phyloP scores from a whole-genome alignment of 1,140 invertebrate genomes.

The Halyomorpha halys region DNA sequence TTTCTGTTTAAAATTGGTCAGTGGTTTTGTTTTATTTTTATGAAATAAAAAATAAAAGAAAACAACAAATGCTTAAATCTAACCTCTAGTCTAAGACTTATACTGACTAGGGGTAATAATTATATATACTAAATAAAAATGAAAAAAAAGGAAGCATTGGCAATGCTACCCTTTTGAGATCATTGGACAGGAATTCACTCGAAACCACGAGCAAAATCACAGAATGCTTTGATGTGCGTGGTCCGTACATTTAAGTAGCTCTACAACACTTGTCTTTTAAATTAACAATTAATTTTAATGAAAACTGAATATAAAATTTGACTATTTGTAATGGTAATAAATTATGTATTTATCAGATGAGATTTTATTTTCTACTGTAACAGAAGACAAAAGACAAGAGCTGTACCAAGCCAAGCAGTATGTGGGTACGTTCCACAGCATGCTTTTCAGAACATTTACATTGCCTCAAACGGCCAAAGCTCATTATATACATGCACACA shows the following conservation, averaged over 20 bases:
- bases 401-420: conserved; percentile 8
- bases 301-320: not conserved
- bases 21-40: conserved; percentile 14
- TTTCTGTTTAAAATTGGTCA: conserved; percentile 18
- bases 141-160: conserved; percentile 15
- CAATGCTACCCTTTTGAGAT: conserved; percentile 22
- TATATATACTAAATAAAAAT: conserved; percentile 15
- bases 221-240: conserved; percentile 29
- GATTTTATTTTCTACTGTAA: not conserved
- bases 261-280: conserved; percentile 12
- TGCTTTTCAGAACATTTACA: conserved; percentile 17
- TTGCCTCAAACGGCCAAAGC: conserved; percentile 14
- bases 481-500: conserved; percentile 24
- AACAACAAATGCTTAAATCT: conserved; percentile 19
- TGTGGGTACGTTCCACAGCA: conserved; percentile 17
- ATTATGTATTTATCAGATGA: not conserved
- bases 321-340: not conserved
- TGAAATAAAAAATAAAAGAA: conserved; percentile 20
- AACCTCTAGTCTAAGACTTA: conserved; percentile 26
- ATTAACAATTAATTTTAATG: not conserved
- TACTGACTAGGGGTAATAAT: conserved; percentile 25
- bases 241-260: conserved; percentile 20
- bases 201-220: conserved; percentile 27
- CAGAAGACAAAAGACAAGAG: conserved; percentile 5
- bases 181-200: conserved; percentile 27